Evolutionary conservation across 2,888 invertebrate genomes (phyloP), one percentile per base, ranked within the genome.

Genomic region (Lycocerus yunnanus): DNA sequence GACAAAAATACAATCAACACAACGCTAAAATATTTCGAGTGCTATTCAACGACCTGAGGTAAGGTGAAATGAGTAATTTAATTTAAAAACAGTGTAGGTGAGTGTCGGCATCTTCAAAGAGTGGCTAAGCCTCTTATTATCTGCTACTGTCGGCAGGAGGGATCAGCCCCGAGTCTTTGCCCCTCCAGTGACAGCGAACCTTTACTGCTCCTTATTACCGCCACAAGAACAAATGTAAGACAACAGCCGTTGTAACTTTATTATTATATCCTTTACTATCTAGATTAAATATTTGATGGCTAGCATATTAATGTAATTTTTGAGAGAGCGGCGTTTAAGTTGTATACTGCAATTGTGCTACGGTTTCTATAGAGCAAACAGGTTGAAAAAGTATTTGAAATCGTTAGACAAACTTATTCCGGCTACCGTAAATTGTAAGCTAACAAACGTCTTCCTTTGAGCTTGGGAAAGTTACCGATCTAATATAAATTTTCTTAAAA

Each of bases 11-110:
- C 61, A 18, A 63, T 63, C 61, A 63, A 63, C 61, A 20, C 20
- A 63, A 63, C 61, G 61, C 20, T 63, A 15, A 63, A 63, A 66
- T 72, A 69, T 72, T 72, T 72, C 73, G 67, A 73, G 67, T 69
- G 69, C 67, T 70, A 75, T 75, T 72, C 70, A 76, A 75, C 73
- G 73, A 73, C 78, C 78, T 72, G 78, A 82, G 83, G 83, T 83
- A 83, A 83, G 80, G 82, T 81, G 83, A 84, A 84, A 85, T 84
- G 84, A 83, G 84, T 85, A 85, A 85, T 85, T 84, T 85, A 85
- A 85, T 85, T 85, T 85, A 85, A 85, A 84, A 84, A 85, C 84
- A 85, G 85, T 85, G 85, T 85, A 85, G 85, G 84, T 85, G 85
- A 84, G 80, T 80, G 83, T 81, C 84, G 85, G 85, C 84, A 83